Base-by-base conservation (phyloP, 64 coral and sea anemone species). In the Astreopora myriophthalma region DNA sequence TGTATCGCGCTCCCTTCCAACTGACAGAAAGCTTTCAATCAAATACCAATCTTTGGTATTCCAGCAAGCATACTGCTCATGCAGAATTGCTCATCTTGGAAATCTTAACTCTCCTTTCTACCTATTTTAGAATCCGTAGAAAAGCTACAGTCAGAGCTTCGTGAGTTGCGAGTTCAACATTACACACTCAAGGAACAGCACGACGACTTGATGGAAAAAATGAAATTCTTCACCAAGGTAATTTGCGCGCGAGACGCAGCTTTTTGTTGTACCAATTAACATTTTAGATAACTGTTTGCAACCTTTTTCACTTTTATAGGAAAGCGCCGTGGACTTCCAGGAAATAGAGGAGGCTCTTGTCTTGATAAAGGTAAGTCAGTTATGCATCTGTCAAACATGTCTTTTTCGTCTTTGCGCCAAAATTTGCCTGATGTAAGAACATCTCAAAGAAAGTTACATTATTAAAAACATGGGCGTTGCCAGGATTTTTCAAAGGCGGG, bases 191-290 rank as follows among this genome's bases (percentile, higher is more conserved):
- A 96, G 86, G 97, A 99, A 69, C 90, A 99, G 26, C 78, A 99
- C 29, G 97, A 99, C 76, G 93, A 92, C 52, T 73, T 99, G 20
- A 96, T 87, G 20, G 94, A 99, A 79, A 99, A 99, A 60, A 99
- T 99, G 97, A 99, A 95, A 34, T 99, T 99, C 37, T 99, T 99
- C 19, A 99, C 97, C 2, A 95, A 95, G 85, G 97, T 99, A 71
- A 37, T 52, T 84, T 89, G 27, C 14, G 1, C 2, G 20, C 28
- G 32, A 17, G 11, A 49, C 30, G 66, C 6, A 14, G 65, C 26
- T 8, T 64, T 64, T 5, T 22, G 20, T 13, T n/a, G 10, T n/a
- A n/a, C 4, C 3, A 64, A 9, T 64, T 5, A 64, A 24, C 24
- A 64, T 5, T 64, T 26, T 64, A 1, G 42, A 3, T 19, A 16